Conservation (phyloP, 2,888 invertebrate species). For the Cryptus armator region DNA sequence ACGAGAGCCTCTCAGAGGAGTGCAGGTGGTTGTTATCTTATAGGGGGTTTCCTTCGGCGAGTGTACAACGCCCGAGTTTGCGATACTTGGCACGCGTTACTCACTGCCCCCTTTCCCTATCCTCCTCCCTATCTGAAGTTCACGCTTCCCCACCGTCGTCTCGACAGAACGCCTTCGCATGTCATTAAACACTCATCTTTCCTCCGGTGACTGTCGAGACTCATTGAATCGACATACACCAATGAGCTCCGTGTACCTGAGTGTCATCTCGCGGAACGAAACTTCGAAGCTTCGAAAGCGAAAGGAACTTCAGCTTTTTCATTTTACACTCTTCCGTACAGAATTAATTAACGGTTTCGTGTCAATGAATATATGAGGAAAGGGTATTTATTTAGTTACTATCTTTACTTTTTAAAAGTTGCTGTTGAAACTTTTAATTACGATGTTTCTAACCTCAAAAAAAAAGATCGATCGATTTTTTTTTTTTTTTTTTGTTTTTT, state of each 20-base stretch:
- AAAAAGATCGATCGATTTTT: too few species aligned
- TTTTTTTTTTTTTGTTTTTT: not conserved
- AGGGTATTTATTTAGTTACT: not conserved
- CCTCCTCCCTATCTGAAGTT: conserved; percentile 45
- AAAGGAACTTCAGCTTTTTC: conserved; percentile 18
- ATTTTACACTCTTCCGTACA: not conserved
- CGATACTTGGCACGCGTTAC: conserved; percentile 56
- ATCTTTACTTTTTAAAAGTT: not conserved
- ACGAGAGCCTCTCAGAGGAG: not conserved
- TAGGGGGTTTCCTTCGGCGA: conserved; percentile 1
- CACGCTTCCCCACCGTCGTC: conserved; percentile 28
- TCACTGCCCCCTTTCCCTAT: conserved; percentile 41
- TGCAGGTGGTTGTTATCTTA: conserved; percentile 28
- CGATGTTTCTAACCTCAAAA: not conserved
- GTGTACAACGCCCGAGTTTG: conserved; percentile 13
- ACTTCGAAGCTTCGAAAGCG: conserved; percentile 34
- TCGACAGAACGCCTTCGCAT: conserved; percentile 49
- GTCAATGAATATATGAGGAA: conserved; percentile 23
- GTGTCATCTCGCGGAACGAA: conserved; percentile 18
- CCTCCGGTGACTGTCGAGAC: conserved; percentile 1
- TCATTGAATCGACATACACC: conserved; percentile 40
- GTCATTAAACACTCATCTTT: conserved; percentile 40
- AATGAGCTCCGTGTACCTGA: conserved; percentile 1
- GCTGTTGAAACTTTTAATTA: not conserved
- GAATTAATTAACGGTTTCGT: conserved; percentile 45